A percentile compares a stretch with the other conserved stretches of the same genome.
Conservation (phyloP, 2,113 vertebrate genomes). For the Benitochromis conjunctus region DNA sequence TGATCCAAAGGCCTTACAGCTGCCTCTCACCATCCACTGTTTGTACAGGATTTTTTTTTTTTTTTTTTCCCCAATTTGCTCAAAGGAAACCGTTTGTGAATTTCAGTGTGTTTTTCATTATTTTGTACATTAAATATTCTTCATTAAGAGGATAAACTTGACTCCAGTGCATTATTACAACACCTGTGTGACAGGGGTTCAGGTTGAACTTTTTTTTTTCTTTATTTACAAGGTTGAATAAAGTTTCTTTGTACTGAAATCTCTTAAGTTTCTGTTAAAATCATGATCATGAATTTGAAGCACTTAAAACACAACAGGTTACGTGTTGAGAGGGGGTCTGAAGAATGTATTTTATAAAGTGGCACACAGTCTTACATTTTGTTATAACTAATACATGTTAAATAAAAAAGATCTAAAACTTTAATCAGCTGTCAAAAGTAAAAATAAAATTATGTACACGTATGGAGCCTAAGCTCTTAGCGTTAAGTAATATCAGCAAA, state of each 20-base stretch:
- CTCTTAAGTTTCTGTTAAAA: neutral
- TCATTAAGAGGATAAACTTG: constrained; percentile 20
- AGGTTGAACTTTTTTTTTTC: neutral
- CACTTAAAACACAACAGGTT: neutral
- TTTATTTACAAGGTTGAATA: neutral
- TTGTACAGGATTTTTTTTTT: constrained; percentile 80
- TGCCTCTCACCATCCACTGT: constrained; percentile 47
- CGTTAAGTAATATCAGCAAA: neutral
- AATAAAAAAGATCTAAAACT: neutral
- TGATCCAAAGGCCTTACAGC: constrained; percentile 65
- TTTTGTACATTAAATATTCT: constrained; percentile 73
- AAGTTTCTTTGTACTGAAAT: neutral
- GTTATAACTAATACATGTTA: neutral
- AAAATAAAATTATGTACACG: neutral
- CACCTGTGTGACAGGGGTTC: neutral
- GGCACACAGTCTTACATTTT: neutral
- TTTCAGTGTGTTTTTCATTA: constrained; percentile 31
- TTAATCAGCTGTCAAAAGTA: neutral
- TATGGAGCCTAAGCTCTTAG: neutral
- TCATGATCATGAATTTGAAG: neutral
- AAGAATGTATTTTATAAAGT: neutral
- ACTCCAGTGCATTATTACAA: constrained; percentile 8
- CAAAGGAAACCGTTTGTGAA: constrained; percentile 42
- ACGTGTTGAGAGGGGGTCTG: neutral
- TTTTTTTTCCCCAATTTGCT: neutral